Evolutionary conservation across 2,113 vertebrate genomes (phyloP).

Genomic region (Siniperca chuatsi): DNA sequence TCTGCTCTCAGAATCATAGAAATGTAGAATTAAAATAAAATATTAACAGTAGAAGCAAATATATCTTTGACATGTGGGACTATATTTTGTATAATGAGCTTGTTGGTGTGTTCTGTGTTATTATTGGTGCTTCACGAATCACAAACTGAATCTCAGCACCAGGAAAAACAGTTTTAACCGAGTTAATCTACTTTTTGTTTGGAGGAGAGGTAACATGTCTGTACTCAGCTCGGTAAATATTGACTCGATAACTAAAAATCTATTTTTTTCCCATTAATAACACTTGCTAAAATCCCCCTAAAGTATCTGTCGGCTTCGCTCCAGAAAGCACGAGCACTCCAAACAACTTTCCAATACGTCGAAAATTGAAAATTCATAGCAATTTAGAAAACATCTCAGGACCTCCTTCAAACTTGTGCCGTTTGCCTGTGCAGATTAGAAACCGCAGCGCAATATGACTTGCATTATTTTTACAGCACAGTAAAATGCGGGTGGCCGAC

Average conservation of each 20-base stretch:
- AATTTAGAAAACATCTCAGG: constrained; percentile 66
- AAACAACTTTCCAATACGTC: constrained; percentile 7
- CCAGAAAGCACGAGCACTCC: constrained; percentile 4
- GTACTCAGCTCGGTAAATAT: not conserved
- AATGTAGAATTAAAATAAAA: not conserved
- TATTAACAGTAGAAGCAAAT: not conserved
- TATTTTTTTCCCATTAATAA: not conserved
- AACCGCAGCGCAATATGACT: constrained; percentile 82
- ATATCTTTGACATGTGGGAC: not conserved
- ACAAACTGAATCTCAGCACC: not conserved
- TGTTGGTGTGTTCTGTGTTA: too few relatives aligned
- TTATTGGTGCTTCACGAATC: not conserved
- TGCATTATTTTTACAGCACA: constrained; percentile 83
- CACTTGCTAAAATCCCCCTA: not conserved
- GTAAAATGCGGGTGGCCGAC: constrained; percentile 85
- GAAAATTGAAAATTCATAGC: constrained; percentile 62
- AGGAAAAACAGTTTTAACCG: not conserved
- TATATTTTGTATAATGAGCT: not conserved
- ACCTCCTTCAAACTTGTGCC: constrained; percentile 60
- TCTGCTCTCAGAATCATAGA: not conserved
- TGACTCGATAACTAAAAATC: not conserved
- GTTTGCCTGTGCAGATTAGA: constrained; percentile 57
- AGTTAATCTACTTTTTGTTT: not conserved
- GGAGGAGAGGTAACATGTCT: not conserved
- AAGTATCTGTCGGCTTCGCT: not conserved